Conservation (phyloP, 2,113 vertebrate genomes). For the Oceanites oceanicus region DNA sequence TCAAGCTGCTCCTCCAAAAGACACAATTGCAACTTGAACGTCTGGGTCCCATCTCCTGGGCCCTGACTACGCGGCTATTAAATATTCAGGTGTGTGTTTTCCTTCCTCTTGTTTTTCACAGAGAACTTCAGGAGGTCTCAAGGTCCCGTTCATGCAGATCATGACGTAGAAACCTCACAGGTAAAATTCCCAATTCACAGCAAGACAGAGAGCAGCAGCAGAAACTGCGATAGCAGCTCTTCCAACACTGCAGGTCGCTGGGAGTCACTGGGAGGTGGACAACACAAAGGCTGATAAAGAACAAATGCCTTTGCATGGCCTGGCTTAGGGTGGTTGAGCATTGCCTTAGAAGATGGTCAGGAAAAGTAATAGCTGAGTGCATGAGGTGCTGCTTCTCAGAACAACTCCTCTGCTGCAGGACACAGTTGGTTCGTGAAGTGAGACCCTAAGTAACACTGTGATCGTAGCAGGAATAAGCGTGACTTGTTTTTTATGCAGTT, state of each 20-base stretch:
- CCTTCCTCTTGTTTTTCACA: not conserved
- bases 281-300: not conserved
- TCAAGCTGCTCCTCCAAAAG: not conserved
- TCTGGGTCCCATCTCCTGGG: not conserved
- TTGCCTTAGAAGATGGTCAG: not conserved
- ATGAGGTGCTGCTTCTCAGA: not conserved
- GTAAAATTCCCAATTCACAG: not conserved
- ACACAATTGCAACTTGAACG: not conserved
- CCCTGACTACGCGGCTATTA: not conserved
- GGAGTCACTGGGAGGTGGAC: not conserved
- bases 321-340: not conserved
- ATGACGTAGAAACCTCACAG: not conserved
- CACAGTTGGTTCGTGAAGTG: not conserved
- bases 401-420: not conserved
- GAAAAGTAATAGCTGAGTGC: not conserved
- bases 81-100: not conserved
- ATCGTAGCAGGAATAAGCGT: not conserved
- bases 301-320: not conserved
- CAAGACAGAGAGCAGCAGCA: not conserved
- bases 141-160: not conserved
- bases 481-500: not conserved
- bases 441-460: not conserved
- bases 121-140: not conserved
- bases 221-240: not conserved
- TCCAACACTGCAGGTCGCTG: fast-evolving